Percentiles rank a stretch among this genome's conserved stretches.
These are phyloP conservation scores for Phallusia fumigata DNA, from an alignment of 23 tunicate species.

Conservation along the genomic window DNA sequence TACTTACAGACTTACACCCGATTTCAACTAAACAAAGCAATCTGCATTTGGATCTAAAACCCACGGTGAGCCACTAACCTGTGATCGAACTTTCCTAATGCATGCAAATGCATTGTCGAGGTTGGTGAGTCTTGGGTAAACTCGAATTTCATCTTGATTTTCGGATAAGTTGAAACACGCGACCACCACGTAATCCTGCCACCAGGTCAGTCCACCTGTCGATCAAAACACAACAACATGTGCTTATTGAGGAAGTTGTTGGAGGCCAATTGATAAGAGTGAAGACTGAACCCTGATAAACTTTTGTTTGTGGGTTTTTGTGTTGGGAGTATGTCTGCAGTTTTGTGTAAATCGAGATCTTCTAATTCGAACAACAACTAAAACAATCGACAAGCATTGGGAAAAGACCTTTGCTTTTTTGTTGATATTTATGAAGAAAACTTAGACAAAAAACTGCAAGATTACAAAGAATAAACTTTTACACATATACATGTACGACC, in stretches of 20 bases:
- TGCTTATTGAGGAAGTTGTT: not conserved
- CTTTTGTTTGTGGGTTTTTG: too few relatives aligned
- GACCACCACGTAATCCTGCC: conserved; percentile 81
- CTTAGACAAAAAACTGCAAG: too few relatives aligned
- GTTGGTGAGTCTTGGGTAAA: conserved; percentile 86
- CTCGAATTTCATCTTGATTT: conserved; percentile 81
- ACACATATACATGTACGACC: too few relatives aligned
- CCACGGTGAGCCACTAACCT: conserved; percentile 30
- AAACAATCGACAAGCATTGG: too few relatives aligned
- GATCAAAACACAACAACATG: not conserved
- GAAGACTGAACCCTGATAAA: too few relatives aligned
- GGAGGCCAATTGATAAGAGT: not conserved
- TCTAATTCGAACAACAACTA: too few relatives aligned
- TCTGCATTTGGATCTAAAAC: not conserved
- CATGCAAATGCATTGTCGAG: conserved; percentile 93
- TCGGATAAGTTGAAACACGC: conserved; percentile 85
- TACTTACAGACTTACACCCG: not conserved
- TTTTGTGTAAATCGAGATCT: too few relatives aligned
- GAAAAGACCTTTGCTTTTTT: too few relatives aligned
- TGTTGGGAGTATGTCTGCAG: too few relatives aligned
- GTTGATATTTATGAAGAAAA: too few relatives aligned
- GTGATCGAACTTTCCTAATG: conserved; percentile 71
- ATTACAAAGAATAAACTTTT: too few relatives aligned
- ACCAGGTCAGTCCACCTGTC: conserved; percentile 94
- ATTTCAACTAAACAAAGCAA: not conserved